Evolutionary conservation across 1,140 invertebrate species (phyloP).

Genomic region (Drosophila ananassae): DNA sequence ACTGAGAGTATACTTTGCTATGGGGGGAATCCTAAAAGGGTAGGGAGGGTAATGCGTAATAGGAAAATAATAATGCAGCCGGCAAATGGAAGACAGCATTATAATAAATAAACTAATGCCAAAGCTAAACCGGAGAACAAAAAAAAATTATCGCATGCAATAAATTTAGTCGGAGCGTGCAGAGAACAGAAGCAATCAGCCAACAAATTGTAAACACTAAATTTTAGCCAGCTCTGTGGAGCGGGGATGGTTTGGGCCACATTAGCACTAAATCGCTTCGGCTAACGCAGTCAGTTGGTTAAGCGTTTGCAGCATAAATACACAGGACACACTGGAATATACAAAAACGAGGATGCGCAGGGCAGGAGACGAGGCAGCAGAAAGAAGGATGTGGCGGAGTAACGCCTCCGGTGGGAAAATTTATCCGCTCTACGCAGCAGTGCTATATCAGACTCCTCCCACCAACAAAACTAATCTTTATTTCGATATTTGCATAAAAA

Average conservation of each 20-base stretch:
- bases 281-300: constrained; percentile 79
- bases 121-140: constrained; percentile 8
- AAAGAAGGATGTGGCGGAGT: constrained; percentile 17
- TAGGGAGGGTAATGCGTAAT: constrained; percentile 33
- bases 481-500: constrained; percentile 80
- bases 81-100: constrained; percentile 52
- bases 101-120: constrained; percentile 70
- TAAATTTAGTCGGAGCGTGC: constrained; percentile 75
- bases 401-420: constrained; percentile 44
- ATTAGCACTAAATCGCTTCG: constrained; percentile 78
- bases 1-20: neutral
- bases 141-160: constrained; percentile 69
- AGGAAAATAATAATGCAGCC: constrained; percentile 73
- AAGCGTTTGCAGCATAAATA: constrained; percentile 77
- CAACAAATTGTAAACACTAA: constrained; percentile 82
- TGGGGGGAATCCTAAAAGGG: neutral
- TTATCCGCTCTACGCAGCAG: constrained; percentile 41
- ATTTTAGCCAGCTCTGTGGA: constrained; percentile 48
- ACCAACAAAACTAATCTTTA: constrained; percentile 67
- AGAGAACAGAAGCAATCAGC: constrained; percentile 66
- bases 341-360: no score
- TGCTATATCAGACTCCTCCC: neutral
- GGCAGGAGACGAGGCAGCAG: neutral
- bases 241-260: constrained; percentile 36
- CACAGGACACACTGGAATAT: constrained; percentile 9